phyloP scores from a whole-genome alignment of 2,797 vertebrate species.

The Gephyroberyx darwinii region DNA sequence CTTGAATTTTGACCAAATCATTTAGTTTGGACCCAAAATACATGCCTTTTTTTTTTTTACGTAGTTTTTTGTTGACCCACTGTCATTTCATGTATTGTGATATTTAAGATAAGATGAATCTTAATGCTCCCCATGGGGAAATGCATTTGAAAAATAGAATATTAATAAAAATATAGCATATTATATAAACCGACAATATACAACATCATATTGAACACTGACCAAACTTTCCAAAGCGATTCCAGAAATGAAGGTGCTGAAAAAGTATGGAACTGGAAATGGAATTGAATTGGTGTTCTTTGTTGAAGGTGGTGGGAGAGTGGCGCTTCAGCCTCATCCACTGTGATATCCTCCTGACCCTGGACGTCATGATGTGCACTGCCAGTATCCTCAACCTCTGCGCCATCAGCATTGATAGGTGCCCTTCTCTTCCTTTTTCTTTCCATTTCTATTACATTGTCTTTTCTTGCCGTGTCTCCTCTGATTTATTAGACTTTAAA shows the following conservation, averaged over 20 bases:
- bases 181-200: no score
- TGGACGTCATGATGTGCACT: slow-evolving; percentile 87
- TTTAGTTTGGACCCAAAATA: no score
- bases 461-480: not conserved
- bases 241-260: not conserved
- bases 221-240: not conserved
- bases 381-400: slow-evolving; percentile 87
- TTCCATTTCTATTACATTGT: not conserved
- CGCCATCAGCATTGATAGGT: slow-evolving; percentile 87
- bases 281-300: slow-evolving; percentile 18
- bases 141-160: no score
- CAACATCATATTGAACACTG: no score
- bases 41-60: no score
- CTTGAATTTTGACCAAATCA: no score
- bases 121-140: no score
- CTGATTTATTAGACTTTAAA: not conserved
- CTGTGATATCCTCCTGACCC: slow-evolving; percentile 84
- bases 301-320: slow-evolving; percentile 80
- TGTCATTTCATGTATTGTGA: no score
- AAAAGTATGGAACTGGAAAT: not conserved
- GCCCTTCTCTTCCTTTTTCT: not conserved
- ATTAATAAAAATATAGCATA: no score
- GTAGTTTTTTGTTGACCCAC: no score
- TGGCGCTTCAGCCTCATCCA: slow-evolving; percentile 84
- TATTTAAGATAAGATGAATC: no score